Conservation (phyloP, 2,888 invertebrate genomes). For the Desoria tigrina region DNA sequence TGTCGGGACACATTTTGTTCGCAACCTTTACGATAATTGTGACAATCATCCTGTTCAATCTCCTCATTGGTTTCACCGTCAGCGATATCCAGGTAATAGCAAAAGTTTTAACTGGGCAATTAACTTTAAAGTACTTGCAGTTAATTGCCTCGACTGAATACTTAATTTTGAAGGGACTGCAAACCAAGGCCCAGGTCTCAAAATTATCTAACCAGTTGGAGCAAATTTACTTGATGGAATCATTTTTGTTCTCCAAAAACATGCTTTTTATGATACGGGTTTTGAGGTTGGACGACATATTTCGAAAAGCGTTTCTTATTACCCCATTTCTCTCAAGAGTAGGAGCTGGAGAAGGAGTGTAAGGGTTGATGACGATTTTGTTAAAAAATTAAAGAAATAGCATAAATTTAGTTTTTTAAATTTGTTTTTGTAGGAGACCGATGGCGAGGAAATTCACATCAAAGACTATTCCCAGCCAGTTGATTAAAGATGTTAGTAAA, state of each 20-base stretch:
- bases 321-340: not conserved
- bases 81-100: slow-evolving; percentile 44
- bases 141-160: not conserved
- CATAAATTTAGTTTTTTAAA: not conserved
- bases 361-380: too few relatives aligned
- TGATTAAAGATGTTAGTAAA: not conserved
- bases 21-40: slow-evolving; percentile 43
- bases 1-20: slow-evolving; percentile 42
- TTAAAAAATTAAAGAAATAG: too few relatives aligned
- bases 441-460: not conserved
- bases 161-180: slow-evolving; percentile 32
- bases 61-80: slow-evolving; percentile 50
- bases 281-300: too few relatives aligned
- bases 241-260: slow-evolving; percentile 31
- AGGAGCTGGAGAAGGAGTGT: not conserved
- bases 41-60: slow-evolving; percentile 49
- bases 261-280: not conserved
- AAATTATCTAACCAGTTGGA: slow-evolving; percentile 46
- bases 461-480: not conserved
- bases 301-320: not conserved
- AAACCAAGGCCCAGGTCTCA: slow-evolving; percentile 38
- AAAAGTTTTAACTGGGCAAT: not conserved
- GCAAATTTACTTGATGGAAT: slow-evolving; percentile 48
- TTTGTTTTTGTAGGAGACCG: not conserved
- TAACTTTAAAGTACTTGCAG: not conserved